A percentile compares a stretch with the other conserved stretches of the same genome.
Evolutionary conservation across 2,797 vertebrate species (phyloP).

Genomic region (Poecilia picta): DNA sequence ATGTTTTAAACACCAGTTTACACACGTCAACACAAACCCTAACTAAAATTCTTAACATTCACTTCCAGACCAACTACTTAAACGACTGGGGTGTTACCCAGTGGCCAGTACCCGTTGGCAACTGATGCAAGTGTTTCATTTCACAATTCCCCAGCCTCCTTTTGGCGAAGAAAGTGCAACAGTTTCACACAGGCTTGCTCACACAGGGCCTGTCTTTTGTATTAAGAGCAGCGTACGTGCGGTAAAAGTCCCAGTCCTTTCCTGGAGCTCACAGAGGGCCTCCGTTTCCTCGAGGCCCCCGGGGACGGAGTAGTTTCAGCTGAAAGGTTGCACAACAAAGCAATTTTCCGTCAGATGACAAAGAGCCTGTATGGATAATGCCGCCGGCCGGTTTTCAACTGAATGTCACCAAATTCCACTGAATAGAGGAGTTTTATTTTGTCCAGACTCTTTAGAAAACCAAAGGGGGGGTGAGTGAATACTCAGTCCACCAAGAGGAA

Average conservation of each 20-base stretch:
- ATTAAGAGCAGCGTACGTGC: slow-evolving; percentile 36
- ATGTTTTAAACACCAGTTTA: slow-evolving; percentile 22
- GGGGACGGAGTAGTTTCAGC: slow-evolving; percentile 25
- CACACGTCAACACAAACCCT: slow-evolving; percentile 21
- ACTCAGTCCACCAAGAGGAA: slow-evolving; percentile 9
- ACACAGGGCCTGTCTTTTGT: slow-evolving; percentile 25
- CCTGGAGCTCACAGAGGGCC: slow-evolving; percentile 50
- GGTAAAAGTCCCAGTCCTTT: slow-evolving; percentile 54
- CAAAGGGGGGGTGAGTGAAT: slow-evolving; percentile 21
- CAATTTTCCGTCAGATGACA: slow-evolving; percentile 46
- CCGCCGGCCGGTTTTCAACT: slow-evolving; percentile 33
- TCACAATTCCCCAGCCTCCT: slow-evolving; percentile 31
- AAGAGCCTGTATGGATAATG: slow-evolving; percentile 35
- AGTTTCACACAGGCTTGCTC: slow-evolving; percentile 16
- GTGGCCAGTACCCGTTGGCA: slow-evolving; percentile 34
- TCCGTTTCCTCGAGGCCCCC: slow-evolving; percentile 46
- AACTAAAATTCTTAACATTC: slow-evolving; percentile 8
- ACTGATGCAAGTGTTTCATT: slow-evolving; percentile 35
- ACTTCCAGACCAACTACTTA: slow-evolving; percentile 26
- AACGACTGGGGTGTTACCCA: slow-evolving; percentile 20
- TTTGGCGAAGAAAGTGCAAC: slow-evolving; percentile 24
- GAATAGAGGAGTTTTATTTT: slow-evolving; percentile 43
- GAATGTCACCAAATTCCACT: slow-evolving; percentile 60
- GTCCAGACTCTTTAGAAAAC: slow-evolving; percentile 34
- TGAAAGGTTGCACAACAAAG: slow-evolving; percentile 66